Evolutionary conservation across 2,888 invertebrate genomes (phyloP).

Genomic region (Leptarthrus brevirostris): DNA sequence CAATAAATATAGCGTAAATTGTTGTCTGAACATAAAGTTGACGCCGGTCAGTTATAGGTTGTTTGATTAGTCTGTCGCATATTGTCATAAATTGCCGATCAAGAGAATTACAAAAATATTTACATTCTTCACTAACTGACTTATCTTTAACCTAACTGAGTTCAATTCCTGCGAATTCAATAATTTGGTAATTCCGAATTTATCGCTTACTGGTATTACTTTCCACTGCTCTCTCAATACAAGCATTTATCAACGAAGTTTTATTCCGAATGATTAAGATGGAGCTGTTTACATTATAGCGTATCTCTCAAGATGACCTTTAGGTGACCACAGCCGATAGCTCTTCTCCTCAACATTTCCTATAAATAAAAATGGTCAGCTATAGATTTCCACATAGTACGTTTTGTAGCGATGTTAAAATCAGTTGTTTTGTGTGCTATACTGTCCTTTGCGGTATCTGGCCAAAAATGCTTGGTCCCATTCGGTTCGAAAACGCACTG

Average conservation of each 20-base stretch:
- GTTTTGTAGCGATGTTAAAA: not conserved
- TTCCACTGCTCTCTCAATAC: too few species aligned
- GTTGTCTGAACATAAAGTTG: too few species aligned
- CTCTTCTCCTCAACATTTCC: not conserved
- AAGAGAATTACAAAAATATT: too few species aligned
- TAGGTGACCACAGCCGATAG: not conserved
- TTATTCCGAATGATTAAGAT: not conserved
- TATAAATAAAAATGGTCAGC: not conserved
- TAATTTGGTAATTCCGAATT: too few species aligned
- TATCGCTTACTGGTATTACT: too few species aligned
- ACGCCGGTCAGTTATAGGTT: too few species aligned
- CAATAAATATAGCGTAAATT: too few species aligned
- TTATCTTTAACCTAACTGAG: too few species aligned
- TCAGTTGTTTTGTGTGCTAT: not conserved
- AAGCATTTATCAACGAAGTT: not conserved
- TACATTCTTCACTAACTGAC: too few species aligned
- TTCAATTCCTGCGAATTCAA: too few species aligned
- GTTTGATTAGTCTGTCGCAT: too few species aligned
- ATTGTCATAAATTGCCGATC: too few species aligned
- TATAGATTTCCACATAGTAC: not conserved
- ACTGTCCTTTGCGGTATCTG: not conserved
- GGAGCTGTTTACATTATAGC: not conserved
- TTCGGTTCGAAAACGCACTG: slow-evolving; percentile 54
- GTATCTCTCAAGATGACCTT: not conserved
- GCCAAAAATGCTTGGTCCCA: slow-evolving; percentile 54